These are phyloP conservation scores for Characodon lateralis DNA, from an alignment of 2,797 vertebrate genomes.

Conservation along the genomic window DNA sequence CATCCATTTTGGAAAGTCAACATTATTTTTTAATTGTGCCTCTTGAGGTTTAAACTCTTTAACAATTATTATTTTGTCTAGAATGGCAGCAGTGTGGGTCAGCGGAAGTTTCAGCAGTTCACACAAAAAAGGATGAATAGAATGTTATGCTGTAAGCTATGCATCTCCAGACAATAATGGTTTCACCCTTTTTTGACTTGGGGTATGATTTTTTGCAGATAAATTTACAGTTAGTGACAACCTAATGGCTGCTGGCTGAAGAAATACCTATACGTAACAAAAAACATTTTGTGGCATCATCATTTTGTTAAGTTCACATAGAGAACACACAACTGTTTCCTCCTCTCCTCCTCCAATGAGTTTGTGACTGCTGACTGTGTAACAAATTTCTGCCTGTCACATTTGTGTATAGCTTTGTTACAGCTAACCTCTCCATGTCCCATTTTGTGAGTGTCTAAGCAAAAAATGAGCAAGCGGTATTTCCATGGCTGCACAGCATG, in stretches of 20 bases:
- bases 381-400: not conserved
- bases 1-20: not conserved
- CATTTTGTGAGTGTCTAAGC: constrained; percentile 18
- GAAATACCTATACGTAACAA: not conserved
- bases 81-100: not conserved
- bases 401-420: constrained; percentile 17
- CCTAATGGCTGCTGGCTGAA: not conserved
- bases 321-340: not conserved
- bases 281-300: not conserved
- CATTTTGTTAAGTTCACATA: not conserved
- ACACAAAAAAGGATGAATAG: not conserved
- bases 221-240: not conserved
- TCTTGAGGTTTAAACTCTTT: not conserved
- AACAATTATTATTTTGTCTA: not conserved
- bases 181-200: not conserved
- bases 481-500: constrained; percentile 56
- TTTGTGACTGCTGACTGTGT: not conserved
- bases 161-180: not conserved
- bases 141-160: not conserved
- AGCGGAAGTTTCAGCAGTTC: not conserved
- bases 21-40: constrained; percentile 1
- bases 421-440: constrained; percentile 15
- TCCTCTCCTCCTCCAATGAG: no score
- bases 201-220: not conserved
- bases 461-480: constrained; percentile 42